Evolutionary conservation across 1,140 invertebrate species (phyloP).

Genomic region (Drosophila chauvacae): DNA sequence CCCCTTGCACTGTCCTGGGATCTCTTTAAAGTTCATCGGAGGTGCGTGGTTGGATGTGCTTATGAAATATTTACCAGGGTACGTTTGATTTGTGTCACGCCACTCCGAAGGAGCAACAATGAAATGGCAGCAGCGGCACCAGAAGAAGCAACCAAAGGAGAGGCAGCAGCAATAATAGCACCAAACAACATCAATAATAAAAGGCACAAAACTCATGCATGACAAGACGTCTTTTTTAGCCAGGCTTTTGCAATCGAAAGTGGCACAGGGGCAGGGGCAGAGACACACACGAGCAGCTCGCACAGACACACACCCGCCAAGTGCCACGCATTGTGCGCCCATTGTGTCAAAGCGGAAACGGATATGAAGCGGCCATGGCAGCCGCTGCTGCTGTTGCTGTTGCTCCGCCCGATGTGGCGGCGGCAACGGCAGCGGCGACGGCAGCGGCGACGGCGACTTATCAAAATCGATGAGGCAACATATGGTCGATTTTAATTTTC

Average conservation of each 20-base stretch:
- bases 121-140: slow-evolving; percentile 19
- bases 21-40: slow-evolving; percentile 58
- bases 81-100: slow-evolving; percentile 73
- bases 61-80: slow-evolving; percentile 73
- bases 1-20: neutral
- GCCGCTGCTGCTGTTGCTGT: slow-evolving; percentile 21
- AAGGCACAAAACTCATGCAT: slow-evolving; percentile 71
- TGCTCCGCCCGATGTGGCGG: slow-evolving; percentile 5
- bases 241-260: slow-evolving; percentile 75
- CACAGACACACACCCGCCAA: slow-evolving; percentile 16
- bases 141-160: slow-evolving; percentile 6
- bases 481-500: slow-evolving; percentile 81
- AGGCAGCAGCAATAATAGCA: slow-evolving; percentile 42
- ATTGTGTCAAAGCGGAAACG: slow-evolving; percentile 75
- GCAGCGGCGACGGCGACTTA: slow-evolving; percentile 43
- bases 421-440: slow-evolving; percentile 23
- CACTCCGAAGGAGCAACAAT: slow-evolving; percentile 42
- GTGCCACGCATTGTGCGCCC: slow-evolving; percentile 55
- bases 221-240: slow-evolving; percentile 68
- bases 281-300: slow-evolving; percentile 11
- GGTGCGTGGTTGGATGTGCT: slow-evolving; percentile 52
- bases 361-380: slow-evolving; percentile 72
- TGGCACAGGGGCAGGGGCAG: slow-evolving; percentile 32
- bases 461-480: slow-evolving; percentile 82
- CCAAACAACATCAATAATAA: slow-evolving; percentile 67